Evolutionary conservation across 1,140 invertebrate genomes (phyloP).

Genomic region (Zaprionus ghesquierei): DNA sequence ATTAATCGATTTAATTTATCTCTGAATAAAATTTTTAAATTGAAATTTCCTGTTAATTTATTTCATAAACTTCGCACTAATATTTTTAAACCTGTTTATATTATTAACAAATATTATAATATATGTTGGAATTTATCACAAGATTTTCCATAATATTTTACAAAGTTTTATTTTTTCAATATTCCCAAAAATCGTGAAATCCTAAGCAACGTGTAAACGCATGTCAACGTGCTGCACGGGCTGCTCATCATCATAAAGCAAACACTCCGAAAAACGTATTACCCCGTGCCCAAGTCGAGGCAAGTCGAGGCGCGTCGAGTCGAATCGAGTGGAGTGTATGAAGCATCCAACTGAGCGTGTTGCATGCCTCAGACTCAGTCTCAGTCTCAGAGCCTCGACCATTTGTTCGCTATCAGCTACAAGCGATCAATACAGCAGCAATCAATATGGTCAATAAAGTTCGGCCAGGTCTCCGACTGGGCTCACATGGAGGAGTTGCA

Average conservation of each 20-base stretch:
- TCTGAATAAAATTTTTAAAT: no score
- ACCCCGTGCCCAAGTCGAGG: no score
- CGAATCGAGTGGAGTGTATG: constrained; percentile 26
- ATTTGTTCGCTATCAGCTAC: constrained; percentile 63
- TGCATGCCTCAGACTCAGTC: constrained; percentile 7
- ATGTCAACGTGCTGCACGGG: neutral
- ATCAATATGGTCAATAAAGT: constrained; percentile 81
- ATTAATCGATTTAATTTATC: no score
- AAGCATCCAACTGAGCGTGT: constrained; percentile 49
- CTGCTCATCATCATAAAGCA: constrained; percentile 49
- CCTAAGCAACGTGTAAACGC: neutral
- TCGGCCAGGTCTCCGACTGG: constrained; percentile 22
- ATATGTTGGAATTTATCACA: neutral
- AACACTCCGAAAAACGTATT: constrained; percentile 25
- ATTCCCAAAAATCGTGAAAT: no score
- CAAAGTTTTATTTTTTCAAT: no score
- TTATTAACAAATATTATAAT: neutral
- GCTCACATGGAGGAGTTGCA: neutral
- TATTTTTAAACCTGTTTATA: no score
- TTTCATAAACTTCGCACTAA: no score
- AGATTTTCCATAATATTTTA: no score
- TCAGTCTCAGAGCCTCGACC: neutral
- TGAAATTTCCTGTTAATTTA: no score
- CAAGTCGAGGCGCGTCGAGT: no score
- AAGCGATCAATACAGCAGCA: constrained; percentile 80